Base-by-base conservation (phyloP, 2,113 vertebrate genomes). In the Microtus ochrogaster region DNA sequence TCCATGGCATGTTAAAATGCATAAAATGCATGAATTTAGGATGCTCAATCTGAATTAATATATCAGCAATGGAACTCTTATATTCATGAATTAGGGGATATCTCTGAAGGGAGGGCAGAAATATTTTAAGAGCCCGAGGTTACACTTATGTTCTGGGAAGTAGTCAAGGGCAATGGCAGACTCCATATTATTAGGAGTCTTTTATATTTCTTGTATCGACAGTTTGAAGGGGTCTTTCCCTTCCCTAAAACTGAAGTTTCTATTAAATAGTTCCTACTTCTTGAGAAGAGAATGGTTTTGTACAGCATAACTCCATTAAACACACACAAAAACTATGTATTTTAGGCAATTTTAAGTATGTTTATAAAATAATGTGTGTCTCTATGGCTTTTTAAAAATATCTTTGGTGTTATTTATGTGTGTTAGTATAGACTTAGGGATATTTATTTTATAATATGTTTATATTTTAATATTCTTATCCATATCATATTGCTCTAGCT, bases 391-490 rank as follows among this genome's bases (percentile, higher is more conserved):
- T 63, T 28, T 28, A 26, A 16, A 61, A 83, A 41, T 61, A 61
- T 16, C 36, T 39, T 39, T 28, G 16, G 13, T 63, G 13, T 41
- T 63, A n/a, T 39, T 89, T 26, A 61, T 44, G 61, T 86, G 30
- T 91, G 36, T 68, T 92, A 39, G 14, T 47, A 41, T 63, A 10
- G 11, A 65, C 30, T 74, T 28, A 3, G 44, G 13, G 22, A 65
- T 63, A 41, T 85, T 58, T 87, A 78, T 90, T 86, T 68, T 65
- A 33, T 63, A 90, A 13, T 95, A 87, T 81, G 28, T 47, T 92
- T 90, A 65, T 79, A 94, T 82, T 65, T 16, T 16, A 79, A 30
- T 65, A 28, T 4, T 82, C 79, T 93, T 65, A 66, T 70, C 3
- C 61, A 49, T 0, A 9, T 91, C 24, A 87, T 7, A 72, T 72